Base-by-base conservation (phyloP, 2,113 vertebrate genomes). In the Cervus canadensis region DNA sequence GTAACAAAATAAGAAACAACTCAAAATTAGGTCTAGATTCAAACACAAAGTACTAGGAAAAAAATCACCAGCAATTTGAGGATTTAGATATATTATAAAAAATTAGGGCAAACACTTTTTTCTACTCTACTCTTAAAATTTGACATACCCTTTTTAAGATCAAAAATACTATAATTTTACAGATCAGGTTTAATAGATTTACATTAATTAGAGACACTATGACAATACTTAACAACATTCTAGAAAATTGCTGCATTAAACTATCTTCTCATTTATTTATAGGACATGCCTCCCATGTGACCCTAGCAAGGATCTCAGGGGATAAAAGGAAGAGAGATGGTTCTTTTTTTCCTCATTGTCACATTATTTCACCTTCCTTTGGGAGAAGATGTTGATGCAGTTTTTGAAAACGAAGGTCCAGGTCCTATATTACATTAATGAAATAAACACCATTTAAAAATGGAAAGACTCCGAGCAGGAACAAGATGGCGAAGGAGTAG, bases 391-490 rank as follows among this genome's bases (percentile, higher is more conserved):
- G 7, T 9, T 91, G 84, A 74, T 28, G 33, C 28, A 26, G 64
- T 33, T 90, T 62, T 86, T 10, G 87, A 85, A 96, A 19, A 15
- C 23, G 59, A 94, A 97, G 64, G 33, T 92, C 59, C 87, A 43
- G 15, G 93, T 19, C 59, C 48, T 1, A 1, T 62, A 89, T 43
- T 83, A 74, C 71, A 98, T 97, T 95, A 98, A 97, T 91, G 57
- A 97, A 98, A 98, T 96, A 97, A 62, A 67, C 3, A 67, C 7
- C 92, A 96, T 92, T 96, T 97, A 97, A 78, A 95, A 90, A 94
- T 89, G 11, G 81, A 96, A 94, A 95, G 50, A 28, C 56, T 97
- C 19, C 0, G 2, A 67, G 64, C 33, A 67, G 64, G 16, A n/a
- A 67, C 33, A 67, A n/a, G 16, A 67, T n/a, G 64, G 16, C 7